phyloP scores from a whole-genome alignment of 2,113 vertebrate species.

The Megaceryle maxima region DNA sequence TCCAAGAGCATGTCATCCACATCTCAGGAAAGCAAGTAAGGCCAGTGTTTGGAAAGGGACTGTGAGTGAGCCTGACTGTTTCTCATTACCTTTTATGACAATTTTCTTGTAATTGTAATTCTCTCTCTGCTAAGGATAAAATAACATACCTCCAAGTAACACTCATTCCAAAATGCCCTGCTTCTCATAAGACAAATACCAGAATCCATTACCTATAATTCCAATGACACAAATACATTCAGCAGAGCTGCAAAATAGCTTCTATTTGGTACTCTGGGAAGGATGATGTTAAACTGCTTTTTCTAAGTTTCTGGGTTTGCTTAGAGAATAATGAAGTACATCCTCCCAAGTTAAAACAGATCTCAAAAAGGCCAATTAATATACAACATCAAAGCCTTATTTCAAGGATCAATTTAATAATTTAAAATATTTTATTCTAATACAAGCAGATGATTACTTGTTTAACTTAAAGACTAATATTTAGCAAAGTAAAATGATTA shows the following conservation, averaged over 20 bases:
- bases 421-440: not conserved
- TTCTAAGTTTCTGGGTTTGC: not conserved
- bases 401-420: not conserved
- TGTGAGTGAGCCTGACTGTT: not conserved
- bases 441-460: not conserved
- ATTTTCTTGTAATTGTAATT: not conserved
- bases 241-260: not conserved
- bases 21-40: not conserved
- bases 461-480: not conserved
- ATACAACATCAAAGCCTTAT: not conserved
- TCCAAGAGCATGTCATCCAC: not conserved
- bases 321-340: not conserved
- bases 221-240: not conserved
- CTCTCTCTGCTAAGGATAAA: not conserved
- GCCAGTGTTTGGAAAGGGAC: not conserved
- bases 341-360: not conserved
- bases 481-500: not conserved
- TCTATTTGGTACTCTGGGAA: not conserved
- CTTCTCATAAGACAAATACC: not conserved
- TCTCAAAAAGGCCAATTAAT: not conserved
- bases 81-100: not conserved
- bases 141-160: not conserved
- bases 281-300: not conserved
- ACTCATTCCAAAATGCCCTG: not conserved
- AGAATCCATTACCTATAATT: not conserved